Base-by-base conservation (phyloP, 2,888 invertebrate genomes). In the Xestobium rufovillosum region DNA sequence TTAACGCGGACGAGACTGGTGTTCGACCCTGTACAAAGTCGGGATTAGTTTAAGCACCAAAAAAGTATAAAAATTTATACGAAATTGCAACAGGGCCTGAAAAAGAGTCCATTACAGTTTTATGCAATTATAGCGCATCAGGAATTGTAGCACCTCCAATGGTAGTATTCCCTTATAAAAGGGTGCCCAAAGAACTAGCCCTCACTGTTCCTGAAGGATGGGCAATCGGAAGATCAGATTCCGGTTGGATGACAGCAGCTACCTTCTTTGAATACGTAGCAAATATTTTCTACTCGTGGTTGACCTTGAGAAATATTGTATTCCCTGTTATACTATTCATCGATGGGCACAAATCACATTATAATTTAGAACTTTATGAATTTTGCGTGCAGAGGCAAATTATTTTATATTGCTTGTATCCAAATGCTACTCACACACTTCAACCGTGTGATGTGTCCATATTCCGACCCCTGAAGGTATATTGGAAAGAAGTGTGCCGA, bases 361-460 rank as follows among this genome's bases (percentile, higher is more conserved):
- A 44, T 3, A 42, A 26, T n/a, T 26, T 38, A 11, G 30, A 42
- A 17, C 26, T 42, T 10, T 17, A 14, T 15, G 35, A 47, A 10
- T 50, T 48, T 31, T 56, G 56, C 34, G 25, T 36, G 17, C 34
- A 50, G 14, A 38, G 50, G 10, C 10, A 43, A 34, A 56, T 56
- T 10, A 38, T 38, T 11, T 44, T 56, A 14, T 38, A 49, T 12
- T 39, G 28, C 15, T 30, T 52, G 10, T 43, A 41, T 4, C 43
- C 49, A 2, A 52, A 51, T 37, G 17, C 47, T 4, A 52, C 45
- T 2, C 48, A 52, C 13, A 39, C 54, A 26, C 25, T 43, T 19
- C 53, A 53, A 35, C 52, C 53, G 2, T 45, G 44, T 25, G 53
- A 55, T 39, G n/a, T n/a, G n/a, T n/a, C n/a, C n/a, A n/a, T n/a